Percentiles rank a stretch among this genome's conserved stretches.
phyloP scores from a whole-genome alignment of 2,888 invertebrate genomes.

The Pilophorus perplexus region DNA sequence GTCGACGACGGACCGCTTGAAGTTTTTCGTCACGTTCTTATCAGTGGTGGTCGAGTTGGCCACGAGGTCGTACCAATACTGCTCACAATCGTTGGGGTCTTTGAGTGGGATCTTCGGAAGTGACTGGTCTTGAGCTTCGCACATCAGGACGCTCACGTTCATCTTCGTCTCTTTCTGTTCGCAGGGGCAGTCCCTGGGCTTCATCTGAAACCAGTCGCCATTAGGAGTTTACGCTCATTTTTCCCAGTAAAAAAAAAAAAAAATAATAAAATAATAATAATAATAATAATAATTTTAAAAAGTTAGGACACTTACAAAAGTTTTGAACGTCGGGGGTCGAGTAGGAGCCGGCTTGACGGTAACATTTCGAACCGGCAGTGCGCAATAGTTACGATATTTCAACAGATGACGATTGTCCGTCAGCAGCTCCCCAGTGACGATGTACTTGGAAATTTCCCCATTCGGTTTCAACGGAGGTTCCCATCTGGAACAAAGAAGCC shows the following conservation, averaged over 20 bases:
- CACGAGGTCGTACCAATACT: constrained; percentile 36
- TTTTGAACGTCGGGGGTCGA: constrained; percentile 39
- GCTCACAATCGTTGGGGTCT: constrained; percentile 31
- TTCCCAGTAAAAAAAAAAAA: neutral
- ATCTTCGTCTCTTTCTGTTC: constrained; percentile 13
- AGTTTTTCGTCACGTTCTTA: neutral
- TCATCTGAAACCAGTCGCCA: constrained; percentile 7
- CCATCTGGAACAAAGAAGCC: constrained; percentile 57
- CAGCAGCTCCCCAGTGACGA: constrained; percentile 51
- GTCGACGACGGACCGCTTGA: no score
- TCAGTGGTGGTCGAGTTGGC: constrained; percentile 5
- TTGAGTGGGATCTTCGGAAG: constrained; percentile 29
- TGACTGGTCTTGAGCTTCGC: constrained; percentile 25
- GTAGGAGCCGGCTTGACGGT: neutral
- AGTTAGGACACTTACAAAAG: constrained; percentile 17
- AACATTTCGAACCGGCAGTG: constrained; percentile 12
- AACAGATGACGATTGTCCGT: constrained; percentile 49
- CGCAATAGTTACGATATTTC: constrained; percentile 37
- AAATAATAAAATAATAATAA: neutral
- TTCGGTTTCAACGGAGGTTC: constrained; percentile 59
- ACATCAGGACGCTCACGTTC: constrained; percentile 25
- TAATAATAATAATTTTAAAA: neutral
- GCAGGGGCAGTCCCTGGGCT: constrained; percentile 21
- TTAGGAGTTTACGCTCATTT: neutral
- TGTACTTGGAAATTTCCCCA: constrained; percentile 60